Conservation (phyloP, 2,888 invertebrate species). For the Cephus rjabovi region DNA sequence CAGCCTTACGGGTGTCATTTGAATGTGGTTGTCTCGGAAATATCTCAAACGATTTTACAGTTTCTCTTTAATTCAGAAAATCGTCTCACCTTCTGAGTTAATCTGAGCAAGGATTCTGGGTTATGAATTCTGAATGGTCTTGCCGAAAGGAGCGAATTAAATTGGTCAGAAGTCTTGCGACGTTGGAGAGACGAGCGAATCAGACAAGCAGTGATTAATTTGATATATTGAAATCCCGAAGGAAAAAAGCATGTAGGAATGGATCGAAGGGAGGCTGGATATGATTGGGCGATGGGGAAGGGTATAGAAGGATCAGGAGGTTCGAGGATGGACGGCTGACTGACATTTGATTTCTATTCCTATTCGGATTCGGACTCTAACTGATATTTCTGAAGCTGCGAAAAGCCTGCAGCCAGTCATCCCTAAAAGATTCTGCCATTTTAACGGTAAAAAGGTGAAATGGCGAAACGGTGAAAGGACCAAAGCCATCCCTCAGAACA, state of each 20-base stretch:
- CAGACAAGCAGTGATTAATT: not conserved
- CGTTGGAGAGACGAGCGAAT: not conserved
- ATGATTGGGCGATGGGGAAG: not conserved
- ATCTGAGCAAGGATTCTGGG: not conserved
- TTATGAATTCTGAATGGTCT: not conserved
- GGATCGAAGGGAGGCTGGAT: not conserved
- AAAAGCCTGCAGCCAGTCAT: not conserved
- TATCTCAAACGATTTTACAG: not conserved
- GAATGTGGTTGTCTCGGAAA: not conserved
- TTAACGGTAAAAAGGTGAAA: not conserved
- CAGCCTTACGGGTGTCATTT: not conserved
- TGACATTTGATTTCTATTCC: not conserved
- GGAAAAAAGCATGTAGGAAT: not conserved
- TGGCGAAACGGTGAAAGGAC: not conserved
- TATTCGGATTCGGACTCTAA: not conserved
- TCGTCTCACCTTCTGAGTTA: not conserved
- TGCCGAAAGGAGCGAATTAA: not conserved
- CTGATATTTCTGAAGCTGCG: not conserved
- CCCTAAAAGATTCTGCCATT: not conserved
- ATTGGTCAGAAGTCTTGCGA: not conserved
- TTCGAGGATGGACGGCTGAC: not conserved
- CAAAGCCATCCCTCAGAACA: not conserved
- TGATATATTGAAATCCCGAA: constrained; percentile 1
- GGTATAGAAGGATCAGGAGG: not conserved
- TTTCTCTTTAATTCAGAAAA: not conserved